Evolutionary conservation across 2,888 invertebrate genomes (phyloP), one percentile per base, ranked within the genome.

Genomic region (Muscina levida): DNA sequence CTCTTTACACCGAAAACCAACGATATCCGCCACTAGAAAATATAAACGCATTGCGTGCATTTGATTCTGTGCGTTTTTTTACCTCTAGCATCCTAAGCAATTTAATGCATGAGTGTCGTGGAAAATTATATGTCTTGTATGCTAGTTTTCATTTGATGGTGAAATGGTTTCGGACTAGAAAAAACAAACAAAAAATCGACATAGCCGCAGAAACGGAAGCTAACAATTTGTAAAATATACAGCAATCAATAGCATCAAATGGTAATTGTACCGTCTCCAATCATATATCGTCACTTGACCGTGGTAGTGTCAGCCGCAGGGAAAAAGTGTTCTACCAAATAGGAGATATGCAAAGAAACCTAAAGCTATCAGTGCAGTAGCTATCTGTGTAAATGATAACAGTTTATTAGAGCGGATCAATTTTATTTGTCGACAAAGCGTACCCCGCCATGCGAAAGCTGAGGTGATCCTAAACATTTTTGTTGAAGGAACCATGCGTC

Each of bases 121-220:
- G 71, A 19, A 66, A 70, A 77, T 66, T 70, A 76, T 68, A 74
- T 42, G 62, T 68, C 62, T 5, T 31, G 31, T 31, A 8, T n/a
- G 31, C 57, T 13, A 6, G n/a, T 39, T 59, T 15, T 17, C 59
- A 8, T 59, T 17, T 42, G 22, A 62, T 42, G 19, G 39, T 39
- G 6, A 31, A 17, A 5, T 59, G 62, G 17, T 62, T 62, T 19
- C 42, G 42, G 62, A 3, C 11, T 42, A 42, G 62, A 39, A 62
- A 39, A 62, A 62, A 62, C 22, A n/a, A n/a, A n/a, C n/a, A n/a
- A n/a, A n/a, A n/a, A n/a, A n/a, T n/a, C n/a, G n/a, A n/a, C n/a
- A n/a, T n/a, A n/a, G n/a, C n/a, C n/a, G n/a, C 19, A 24, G 48
- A 31, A 77, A 77, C 74, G 81, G 81, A 77, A 81, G 72, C 81